Base-by-base conservation (phyloP, 2,888 invertebrate species). In the Gryllus longicercus region DNA sequence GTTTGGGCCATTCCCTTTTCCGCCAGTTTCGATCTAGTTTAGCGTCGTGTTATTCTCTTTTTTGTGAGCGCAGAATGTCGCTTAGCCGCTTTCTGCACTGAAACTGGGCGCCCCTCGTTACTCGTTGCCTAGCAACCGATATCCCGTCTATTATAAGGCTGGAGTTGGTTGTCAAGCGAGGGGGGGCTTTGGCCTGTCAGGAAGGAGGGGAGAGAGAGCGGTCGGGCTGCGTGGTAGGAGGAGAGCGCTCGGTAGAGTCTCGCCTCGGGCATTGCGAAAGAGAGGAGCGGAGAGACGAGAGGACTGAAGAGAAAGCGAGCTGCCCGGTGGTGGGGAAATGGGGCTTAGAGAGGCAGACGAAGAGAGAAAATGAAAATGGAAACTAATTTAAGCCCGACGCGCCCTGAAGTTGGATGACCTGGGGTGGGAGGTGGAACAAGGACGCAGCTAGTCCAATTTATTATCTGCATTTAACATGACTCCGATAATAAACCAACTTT, bases 61-160 rank as follows among this genome's bases (percentile, higher is more conserved):
- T 63, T 63, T n/a, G 63, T 18, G n/a, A 63, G 77, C n/a, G 50
- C n/a, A 8, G n/a, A 50, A 18, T 25, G 80, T 49, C 80, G 18
- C 75, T 80, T 80, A 76, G 80, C 23, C 50, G 50, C 75, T 76
- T 80, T 76, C 51, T 80, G 75, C 80, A 78, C 76, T 2, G 76
- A 79, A 49, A 63, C 12, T 51, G 23, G 78, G 16, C 49, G 78
- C 38, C 75, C 50, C 80, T 80, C 78, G 80, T 80, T 80, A 78
- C 51, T 16, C 78, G 80, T 80, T 78, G 78, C 80, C 80, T 80
- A 80, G 80, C 80, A 80, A 80, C 80, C 78, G 74, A 75, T 80
- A 80, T 80, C 80, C 80, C 78, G 75, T 50, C 50, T 77, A 77
- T 77, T 50, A 77, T 77, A 49, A 77, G 77, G 49, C n/a, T n/a